Base-by-base conservation (phyloP, 2,113 vertebrate genomes). In the Andinoacara biseriatus region DNA sequence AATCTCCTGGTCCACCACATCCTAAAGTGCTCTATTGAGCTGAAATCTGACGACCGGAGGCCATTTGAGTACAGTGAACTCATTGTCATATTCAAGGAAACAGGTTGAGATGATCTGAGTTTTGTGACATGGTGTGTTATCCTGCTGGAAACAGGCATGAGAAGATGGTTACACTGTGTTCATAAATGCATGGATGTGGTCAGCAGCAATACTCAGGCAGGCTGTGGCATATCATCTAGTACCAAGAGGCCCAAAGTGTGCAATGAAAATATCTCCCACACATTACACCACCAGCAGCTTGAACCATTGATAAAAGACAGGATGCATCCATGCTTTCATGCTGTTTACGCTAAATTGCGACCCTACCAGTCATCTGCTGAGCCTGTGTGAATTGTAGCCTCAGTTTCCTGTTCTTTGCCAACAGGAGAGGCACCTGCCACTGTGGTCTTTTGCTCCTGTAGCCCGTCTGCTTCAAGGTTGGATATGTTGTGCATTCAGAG, bases 81-180 rank as follows among this genome's bases (percentile, higher is more conserved):
- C 8, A 18, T 22, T 0, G 26, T 46, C 40, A 46, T 67, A 40
- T 67, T 46, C 46, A 67, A 18, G 46, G 10, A 26, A 67, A 38
- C 63, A 26, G 63, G 26, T 67, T 67, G 38, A 46, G 63, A 14
- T 46, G 7, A 67, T 26, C 17, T 46, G 63, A 46, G 38, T 38
- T 10, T 67, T 67, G 10, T 67, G 22, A 67, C 8, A 67, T 18
- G 22, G 3, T 14, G 17, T 5, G n/a, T n/a, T n/a, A n/a, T n/a
- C n/a, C n/a, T n/a, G n/a, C n/a, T n/a, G n/a, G n/a, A n/a, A n/a
- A n/a, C n/a, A n/a, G n/a, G n/a, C n/a, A n/a, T n/a, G n/a, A n/a
- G n/a, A n/a, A n/a, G n/a, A n/a, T n/a, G n/a, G 1, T 14, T 46
- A 1, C 3, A 43, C 40, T 43, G 11, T 4, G 11, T 24, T 0